Percentiles rank a stretch among this genome's conserved stretches.
These are phyloP conservation scores for Microcaecilia unicolor DNA, from an alignment of 2,797 vertebrate genomes.

Conservation along the genomic window DNA sequence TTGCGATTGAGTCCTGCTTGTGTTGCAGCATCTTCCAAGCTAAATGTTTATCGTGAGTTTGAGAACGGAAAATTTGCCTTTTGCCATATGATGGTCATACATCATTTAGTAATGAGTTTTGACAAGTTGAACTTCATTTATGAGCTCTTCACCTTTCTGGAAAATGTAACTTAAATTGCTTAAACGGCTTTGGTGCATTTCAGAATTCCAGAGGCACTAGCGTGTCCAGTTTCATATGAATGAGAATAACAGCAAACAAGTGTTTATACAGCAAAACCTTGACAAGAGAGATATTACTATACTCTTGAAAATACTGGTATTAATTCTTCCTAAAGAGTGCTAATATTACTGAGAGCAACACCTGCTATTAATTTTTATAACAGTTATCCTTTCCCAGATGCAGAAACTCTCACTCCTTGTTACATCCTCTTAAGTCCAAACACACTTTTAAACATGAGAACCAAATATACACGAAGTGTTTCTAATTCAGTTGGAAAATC, in stretches of 20 bases:
- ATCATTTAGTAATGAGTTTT: slow-evolving; percentile 2
- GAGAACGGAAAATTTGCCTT: slow-evolving; percentile 20
- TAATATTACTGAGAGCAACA: no score
- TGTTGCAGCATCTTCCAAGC: slow-evolving; percentile 18
- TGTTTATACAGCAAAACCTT: no score
- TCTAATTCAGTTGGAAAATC: not conserved
- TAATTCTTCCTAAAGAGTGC: no score
- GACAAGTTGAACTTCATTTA: slow-evolving; percentile 22
- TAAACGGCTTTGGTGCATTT: slow-evolving; percentile 5
- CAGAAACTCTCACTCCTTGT: no score
- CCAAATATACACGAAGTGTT: no score
- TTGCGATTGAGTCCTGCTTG: not conserved
- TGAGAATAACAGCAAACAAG: slow-evolving; percentile 2
- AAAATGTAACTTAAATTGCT: slow-evolving; percentile 26
- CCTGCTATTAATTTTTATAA: no score
- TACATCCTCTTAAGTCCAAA: no score
- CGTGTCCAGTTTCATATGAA: not conserved
- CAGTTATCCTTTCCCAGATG: no score
- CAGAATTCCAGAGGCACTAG: slow-evolving; percentile 3
- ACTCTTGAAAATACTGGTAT: no score
- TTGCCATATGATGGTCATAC: slow-evolving; percentile 19
- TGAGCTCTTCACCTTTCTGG: slow-evolving; percentile 7
- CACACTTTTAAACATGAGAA: no score
- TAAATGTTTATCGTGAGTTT: slow-evolving; percentile 12
- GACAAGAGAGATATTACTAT: no score